These are phyloP conservation scores for Corydoras maculifer DNA, from an alignment of 2,113 vertebrate species.

Conservation along the genomic window DNA sequence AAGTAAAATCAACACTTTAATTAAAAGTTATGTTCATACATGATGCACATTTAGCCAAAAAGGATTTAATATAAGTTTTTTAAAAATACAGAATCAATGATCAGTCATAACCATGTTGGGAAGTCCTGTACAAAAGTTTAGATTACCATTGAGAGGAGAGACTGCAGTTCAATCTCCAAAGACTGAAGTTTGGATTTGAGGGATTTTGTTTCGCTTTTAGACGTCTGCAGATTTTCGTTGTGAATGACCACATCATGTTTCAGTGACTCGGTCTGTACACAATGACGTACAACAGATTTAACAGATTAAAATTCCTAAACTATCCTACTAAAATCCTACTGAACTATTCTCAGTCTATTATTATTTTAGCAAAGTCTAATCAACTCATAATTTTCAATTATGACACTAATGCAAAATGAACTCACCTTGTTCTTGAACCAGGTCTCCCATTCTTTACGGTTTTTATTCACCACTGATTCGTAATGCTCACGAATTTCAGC, in stretches of 20 bases:
- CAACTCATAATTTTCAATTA: background rate
- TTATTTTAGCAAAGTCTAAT: background rate
- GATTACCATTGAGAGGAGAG: conserved; percentile 66
- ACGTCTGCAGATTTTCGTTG: conserved; percentile 62
- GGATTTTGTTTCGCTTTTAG: conserved; percentile 60
- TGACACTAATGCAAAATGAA: background rate
- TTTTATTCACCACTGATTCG: conserved; percentile 69
- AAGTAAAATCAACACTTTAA: background rate
- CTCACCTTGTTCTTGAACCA: conserved; percentile 56
- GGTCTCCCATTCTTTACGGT: conserved; percentile 66
- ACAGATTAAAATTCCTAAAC: too few species aligned
- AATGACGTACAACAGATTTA: too few species aligned
- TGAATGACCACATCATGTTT: conserved; percentile 61
- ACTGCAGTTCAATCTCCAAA: conserved; percentile 70
- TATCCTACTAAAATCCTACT: too few species aligned
- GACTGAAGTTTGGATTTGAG: conserved; percentile 61
- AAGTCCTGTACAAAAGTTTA: too few species aligned
- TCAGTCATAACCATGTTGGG: too few species aligned
- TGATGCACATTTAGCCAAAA: too few species aligned
- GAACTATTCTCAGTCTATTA: too few species aligned
- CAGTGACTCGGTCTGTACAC: conserved; percentile 61
- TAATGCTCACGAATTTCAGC: conserved; percentile 74
- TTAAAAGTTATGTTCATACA: too few species aligned
- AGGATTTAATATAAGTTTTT: too few species aligned
- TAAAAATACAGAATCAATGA: too few species aligned